phyloP scores from a whole-genome alignment of 2,888 invertebrate genomes.

The Spodoptera picta region DNA sequence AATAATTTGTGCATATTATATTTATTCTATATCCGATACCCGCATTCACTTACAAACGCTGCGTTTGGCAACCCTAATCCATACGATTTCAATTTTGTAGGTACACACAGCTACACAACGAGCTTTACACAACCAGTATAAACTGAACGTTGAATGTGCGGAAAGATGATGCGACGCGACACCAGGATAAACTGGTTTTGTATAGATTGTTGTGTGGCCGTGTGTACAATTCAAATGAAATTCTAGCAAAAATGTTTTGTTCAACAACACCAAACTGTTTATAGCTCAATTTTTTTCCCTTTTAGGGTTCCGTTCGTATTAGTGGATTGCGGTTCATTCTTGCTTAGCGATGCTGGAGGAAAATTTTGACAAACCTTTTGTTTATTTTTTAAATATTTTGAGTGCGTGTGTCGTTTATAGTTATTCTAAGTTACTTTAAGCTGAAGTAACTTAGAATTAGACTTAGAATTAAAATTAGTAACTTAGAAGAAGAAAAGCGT shows the following conservation, averaged over 20 bases:
- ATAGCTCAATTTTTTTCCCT: conserved; percentile 9
- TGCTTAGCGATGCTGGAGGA: no score
- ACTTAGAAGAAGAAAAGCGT: no score
- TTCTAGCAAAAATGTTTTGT: conserved; percentile 34
- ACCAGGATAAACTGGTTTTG: no score
- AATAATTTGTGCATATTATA: neutral
- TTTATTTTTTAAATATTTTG: no score
- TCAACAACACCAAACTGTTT: conserved; percentile 18
- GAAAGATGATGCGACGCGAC: no score
- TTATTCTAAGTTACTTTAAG: neutral
- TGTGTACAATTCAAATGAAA: conserved; percentile 26
- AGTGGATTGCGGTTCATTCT: neutral
- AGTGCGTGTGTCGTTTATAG: no score
- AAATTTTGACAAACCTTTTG: no score
- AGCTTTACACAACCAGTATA: no score
- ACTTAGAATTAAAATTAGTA: no score
- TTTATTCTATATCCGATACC: neutral
- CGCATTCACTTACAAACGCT: neutral
- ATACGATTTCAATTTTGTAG: conserved; percentile 27
- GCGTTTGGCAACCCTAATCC: conserved; percentile 30
- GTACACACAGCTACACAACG: conserved; percentile 1
- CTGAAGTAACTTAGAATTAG: no score
- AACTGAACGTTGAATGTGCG: no score
- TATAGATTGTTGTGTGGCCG: no score
- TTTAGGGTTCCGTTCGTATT: conserved; percentile 5